These are phyloP conservation scores for Saccostrea cuccullata DNA, from an alignment of 1,140 invertebrate genomes.

Conservation along the genomic window DNA sequence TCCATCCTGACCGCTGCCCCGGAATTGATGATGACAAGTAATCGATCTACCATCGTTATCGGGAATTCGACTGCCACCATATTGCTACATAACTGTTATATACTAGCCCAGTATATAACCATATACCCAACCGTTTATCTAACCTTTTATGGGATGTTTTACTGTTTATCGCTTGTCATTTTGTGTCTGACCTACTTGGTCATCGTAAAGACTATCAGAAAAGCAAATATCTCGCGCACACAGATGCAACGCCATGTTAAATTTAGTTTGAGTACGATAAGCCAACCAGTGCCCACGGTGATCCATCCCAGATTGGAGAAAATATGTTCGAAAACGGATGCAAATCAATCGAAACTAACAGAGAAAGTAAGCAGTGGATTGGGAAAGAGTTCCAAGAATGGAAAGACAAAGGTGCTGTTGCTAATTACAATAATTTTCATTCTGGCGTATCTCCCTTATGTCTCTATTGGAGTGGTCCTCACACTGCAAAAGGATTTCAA, in stretches of 20 bases:
- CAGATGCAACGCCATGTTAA: not conserved
- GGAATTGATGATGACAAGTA: not conserved
- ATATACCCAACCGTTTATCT: not conserved
- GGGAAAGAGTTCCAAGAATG: not conserved
- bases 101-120: not conserved
- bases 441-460: not conserved
- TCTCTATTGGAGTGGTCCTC: not conserved
- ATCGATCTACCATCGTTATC: not conserved
- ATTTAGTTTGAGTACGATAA: no score
- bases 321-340: not conserved
- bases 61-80: not conserved
- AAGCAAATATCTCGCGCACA: not conserved
- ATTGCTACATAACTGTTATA: not conserved
- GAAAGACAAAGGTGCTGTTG: not conserved
- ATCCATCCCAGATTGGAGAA: not conserved
- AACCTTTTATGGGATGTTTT: not conserved
- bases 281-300: not conserved
- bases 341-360: not conserved
- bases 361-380: not conserved
- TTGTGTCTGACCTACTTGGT: not conserved
- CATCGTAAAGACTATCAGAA: not conserved
- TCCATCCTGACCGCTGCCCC: not conserved
- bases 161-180: not conserved
- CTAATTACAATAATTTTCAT: conserved; percentile 13
- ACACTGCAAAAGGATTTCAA: not conserved